Evolutionary conservation across 1,140 invertebrate species (phyloP).

Genomic region (Calephelis nemesis): DNA sequence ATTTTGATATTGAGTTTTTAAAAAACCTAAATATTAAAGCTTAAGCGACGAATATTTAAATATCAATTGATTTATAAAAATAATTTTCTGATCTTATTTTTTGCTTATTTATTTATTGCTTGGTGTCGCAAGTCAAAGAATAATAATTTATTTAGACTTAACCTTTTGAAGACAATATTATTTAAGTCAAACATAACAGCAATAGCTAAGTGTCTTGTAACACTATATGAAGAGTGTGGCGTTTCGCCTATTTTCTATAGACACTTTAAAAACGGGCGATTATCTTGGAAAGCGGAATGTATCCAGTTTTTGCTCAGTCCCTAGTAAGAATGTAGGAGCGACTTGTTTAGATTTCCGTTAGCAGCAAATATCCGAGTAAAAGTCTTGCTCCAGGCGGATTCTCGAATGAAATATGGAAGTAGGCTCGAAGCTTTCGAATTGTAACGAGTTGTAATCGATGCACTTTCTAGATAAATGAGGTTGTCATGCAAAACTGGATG

Average conservation of each 20-base stretch:
- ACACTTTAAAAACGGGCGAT: constrained; percentile 60
- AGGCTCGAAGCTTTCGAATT: constrained; percentile 69
- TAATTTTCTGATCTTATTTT: too few species aligned
- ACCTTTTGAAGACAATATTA: too few species aligned
- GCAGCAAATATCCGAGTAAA: constrained; percentile 57
- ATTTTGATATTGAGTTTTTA: too few species aligned
- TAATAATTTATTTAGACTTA: too few species aligned
- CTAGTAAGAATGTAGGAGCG: constrained; percentile 56
- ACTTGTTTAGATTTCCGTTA: constrained; percentile 63
- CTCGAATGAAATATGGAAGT: constrained; percentile 66
- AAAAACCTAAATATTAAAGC: too few species aligned
- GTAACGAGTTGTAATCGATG: constrained; percentile 54
- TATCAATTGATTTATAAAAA: too few species aligned
- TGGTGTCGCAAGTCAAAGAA: too few species aligned
- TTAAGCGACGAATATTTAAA: too few species aligned
- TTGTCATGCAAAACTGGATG: constrained; percentile 69
- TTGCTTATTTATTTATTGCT: too few species aligned
- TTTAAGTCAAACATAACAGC: too few species aligned
- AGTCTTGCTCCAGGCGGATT: constrained; percentile 63
- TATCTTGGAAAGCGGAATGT: constrained; percentile 60
- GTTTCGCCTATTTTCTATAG: constrained; percentile 42
- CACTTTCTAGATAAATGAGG: constrained; percentile 71
- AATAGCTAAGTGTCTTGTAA: too few species aligned
- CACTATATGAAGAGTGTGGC: too few species aligned
- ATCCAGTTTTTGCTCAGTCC: constrained; percentile 69